Base-by-base conservation (phyloP, 2,113 vertebrate genomes). In the Pollimyrus isidori region DNA sequence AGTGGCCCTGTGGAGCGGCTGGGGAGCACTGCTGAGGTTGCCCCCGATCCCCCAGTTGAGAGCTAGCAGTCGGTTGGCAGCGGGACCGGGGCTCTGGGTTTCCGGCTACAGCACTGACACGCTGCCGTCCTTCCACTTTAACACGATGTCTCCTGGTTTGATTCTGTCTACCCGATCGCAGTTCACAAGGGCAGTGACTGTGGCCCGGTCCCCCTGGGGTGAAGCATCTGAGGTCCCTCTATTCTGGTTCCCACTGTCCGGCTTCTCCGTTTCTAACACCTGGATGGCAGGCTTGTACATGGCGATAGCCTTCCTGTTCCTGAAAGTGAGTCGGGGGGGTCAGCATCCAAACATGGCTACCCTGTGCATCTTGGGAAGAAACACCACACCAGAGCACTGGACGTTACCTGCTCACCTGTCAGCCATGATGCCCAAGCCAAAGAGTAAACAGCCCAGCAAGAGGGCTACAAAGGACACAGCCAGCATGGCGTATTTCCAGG, bases 81-180 rank as follows among this genome's bases (percentile, higher is more conserved):
- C 3, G 39, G 19, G 7, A 48, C 82, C 21, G 19, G 39, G 45
- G 19, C 42, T 45, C 76, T 19, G 76, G 2, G 7, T 1, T 7
- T 93, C 93, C 0, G 92, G 0, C 90, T 96, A 96, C 26, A 97
- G 91, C 3, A 91, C 91, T 0, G 96, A 96, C 0, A 93, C 48
- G 0, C 94, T 96, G 5, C 94, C 96, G 0, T 97, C 95, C 89
- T 95, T 97, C 96, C 96, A 96, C 1, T 96, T 95, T 0, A 96
- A 90, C 69, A 93, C 0, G 0, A 96, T 96, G 0, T 94, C 91
- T 58, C 95, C 96, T 0, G 91, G 7, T n/a, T 82, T 91, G 42
- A 92, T 89, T 2, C 90, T 5, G 7, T 84, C 42, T 48, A 48
- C 45, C 45, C 21, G 7, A 4, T 48, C 23, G 7, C 1, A 21